Evolutionary conservation across 2,888 invertebrate genomes (phyloP).

Genomic region (Theretra japonica): DNA sequence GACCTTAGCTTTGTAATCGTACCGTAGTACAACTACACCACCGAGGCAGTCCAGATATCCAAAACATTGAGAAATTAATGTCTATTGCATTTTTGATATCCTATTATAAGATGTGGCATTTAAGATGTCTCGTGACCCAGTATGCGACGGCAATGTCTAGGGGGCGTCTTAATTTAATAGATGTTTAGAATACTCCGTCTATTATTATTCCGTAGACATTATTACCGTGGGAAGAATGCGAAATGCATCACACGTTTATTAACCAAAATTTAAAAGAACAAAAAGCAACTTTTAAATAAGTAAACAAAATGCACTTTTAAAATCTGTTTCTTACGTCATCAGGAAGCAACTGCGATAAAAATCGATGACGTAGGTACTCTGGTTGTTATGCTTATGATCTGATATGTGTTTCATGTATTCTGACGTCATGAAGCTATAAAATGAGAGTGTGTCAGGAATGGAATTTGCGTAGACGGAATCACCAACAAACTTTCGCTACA

Average conservation of each 20-base stretch:
- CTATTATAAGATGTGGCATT: conserved; percentile 31
- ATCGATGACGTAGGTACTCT: not conserved
- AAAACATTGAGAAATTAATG: not conserved
- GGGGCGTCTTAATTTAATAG: conserved; percentile 16
- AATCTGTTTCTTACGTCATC: not conserved
- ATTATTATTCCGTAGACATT: not conserved
- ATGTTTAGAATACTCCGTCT: conserved; percentile 3
- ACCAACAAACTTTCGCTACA: not conserved
- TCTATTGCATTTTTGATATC: not conserved
- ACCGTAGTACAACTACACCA: too few relatives aligned
- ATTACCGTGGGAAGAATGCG: not conserved
- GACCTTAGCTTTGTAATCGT: too few relatives aligned
- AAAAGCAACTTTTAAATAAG: too few relatives aligned
- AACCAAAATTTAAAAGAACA: not conserved
- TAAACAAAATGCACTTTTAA: too few relatives aligned
- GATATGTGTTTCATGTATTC: not conserved
- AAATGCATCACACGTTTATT: not conserved
- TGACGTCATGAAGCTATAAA: conserved; percentile 3
- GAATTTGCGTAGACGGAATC: conserved; percentile 3
- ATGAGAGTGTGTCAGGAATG: not conserved
- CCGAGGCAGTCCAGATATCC: too few relatives aligned
- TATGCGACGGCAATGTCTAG: conserved; percentile 14
- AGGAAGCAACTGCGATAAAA: not conserved
- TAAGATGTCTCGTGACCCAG: conserved; percentile 20
- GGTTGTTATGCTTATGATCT: not conserved